These are phyloP conservation scores for Nasonia longicornis DNA, from an alignment of 1,140 invertebrate genomes.

Conservation along the genomic window DNA sequence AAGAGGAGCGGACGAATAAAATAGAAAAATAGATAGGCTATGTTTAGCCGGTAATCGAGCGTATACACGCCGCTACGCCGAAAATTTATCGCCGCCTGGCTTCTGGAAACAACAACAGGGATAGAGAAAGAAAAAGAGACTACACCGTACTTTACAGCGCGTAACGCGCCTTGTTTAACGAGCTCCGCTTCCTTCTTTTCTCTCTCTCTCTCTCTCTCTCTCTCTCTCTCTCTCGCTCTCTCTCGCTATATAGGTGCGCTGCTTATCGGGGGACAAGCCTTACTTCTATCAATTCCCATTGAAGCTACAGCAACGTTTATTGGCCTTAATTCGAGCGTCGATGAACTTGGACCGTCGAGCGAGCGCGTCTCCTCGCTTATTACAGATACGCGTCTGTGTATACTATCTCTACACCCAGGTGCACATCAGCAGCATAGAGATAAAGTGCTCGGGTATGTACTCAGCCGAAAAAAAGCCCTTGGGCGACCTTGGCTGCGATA, in stretches of 20 bases:
- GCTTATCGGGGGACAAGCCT: background rate
- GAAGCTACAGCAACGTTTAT: background rate
- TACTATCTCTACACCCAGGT: too few species aligned
- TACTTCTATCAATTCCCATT: background rate
- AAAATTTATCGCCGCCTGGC: background rate
- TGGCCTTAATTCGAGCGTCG: conserved; percentile 5
- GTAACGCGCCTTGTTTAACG: too few species aligned
- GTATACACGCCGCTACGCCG: background rate
- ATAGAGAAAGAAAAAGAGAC: background rate
- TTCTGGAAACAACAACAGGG: background rate
- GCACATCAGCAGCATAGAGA: too few species aligned
- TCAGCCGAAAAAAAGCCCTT: background rate
- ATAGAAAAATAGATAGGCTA: conserved; percentile 2
- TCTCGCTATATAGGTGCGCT: background rate
- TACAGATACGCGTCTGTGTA: too few species aligned
- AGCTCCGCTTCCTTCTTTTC: too few species aligned
- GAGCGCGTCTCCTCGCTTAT: background rate
- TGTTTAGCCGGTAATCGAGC: background rate
- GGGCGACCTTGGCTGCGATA: background rate
- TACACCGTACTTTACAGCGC: too few species aligned
- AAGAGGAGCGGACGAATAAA: background rate
- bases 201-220: too few species aligned
- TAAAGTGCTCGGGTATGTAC: too few species aligned
- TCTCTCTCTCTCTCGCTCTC: too few species aligned
- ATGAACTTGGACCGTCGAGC: background rate